Conservation (phyloP, 64 coral and sea anemone genomes). For the Dendrophyllia cribrosa region DNA sequence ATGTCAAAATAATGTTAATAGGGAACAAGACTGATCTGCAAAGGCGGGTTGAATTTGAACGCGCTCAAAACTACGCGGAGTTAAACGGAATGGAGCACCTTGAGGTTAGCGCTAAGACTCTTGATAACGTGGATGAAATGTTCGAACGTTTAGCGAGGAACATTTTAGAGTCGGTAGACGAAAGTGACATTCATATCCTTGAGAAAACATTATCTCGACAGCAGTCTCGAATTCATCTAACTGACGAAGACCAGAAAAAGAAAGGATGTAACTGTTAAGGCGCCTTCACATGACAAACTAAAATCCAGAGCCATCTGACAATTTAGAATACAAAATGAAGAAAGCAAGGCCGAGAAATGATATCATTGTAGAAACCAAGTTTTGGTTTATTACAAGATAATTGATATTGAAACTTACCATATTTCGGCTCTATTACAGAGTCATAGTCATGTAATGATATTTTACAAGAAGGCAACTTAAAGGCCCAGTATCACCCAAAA, state of each 20-base stretch:
- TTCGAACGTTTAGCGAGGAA: slow-evolving; percentile 69
- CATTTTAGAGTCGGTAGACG: slow-evolving; percentile 48
- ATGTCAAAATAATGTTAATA: slow-evolving; percentile 62
- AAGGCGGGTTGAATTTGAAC: slow-evolving; percentile 9
- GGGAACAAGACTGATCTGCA: slow-evolving; percentile 65
- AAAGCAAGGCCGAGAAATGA: no score
- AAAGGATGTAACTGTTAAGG: background rate
- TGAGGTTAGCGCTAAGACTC: slow-evolving; percentile 69
- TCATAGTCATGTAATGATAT: no score
- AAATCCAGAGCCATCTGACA: no score
- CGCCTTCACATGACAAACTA: background rate
- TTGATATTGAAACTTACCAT: no score
- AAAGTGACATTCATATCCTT: slow-evolving; percentile 33
- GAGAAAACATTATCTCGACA: background rate
- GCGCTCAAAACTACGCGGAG: slow-evolving; percentile 55
- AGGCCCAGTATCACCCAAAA: no score
- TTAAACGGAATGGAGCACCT: slow-evolving; percentile 48
- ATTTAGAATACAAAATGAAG: no score
- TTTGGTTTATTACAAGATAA: no score
- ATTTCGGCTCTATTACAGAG: no score
- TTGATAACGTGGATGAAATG: slow-evolving; percentile 74
- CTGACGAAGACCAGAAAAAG: background rate
- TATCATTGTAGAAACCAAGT: no score
- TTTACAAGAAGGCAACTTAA: no score
- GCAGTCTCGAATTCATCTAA: slow-evolving; percentile 22